Base-by-base conservation (phyloP, 2,888 invertebrate genomes). In the Diachrysia chrysitis region DNA sequence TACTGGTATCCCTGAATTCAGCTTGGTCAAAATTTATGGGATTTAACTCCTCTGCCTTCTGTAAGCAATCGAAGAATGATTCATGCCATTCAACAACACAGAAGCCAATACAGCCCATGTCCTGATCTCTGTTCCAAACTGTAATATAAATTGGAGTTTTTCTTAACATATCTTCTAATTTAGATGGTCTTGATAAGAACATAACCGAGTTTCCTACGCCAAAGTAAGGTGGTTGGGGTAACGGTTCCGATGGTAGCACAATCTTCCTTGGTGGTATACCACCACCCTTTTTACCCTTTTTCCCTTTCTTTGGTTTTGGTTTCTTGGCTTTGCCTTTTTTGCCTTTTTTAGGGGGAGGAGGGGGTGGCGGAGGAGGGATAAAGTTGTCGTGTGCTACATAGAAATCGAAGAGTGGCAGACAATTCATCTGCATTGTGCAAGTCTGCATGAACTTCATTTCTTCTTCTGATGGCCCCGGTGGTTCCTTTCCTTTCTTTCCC, bases 361-460 rank as follows among this genome's bases (percentile, higher is more conserved):
- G 79, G 0, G 94, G 95, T 2, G 94, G 94, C 1, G 92, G 92
- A 2, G 95, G 95, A 5, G 94, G 87, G 1, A 95, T 81, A 60
- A 95, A 95, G 58, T 95, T 95, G 67, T 95, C 95, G 69, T 95
- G 95, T n/a, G 95, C 95, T 9, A 95, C 88, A 64, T 91, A 91
- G 64, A 95, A 95, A 72, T 95, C 93, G 77, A 95, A 95, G 17
- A 95, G 64, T 1, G 95, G 95, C 21, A 92, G 74, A 73, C 95
- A 95, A 59, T 89, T 91, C 91, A 95, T 92, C 84, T 95, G 91
- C 83, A 94, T 80, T 0, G 94, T 92, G 71, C 95, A 95, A 2
- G 95, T 92, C 88, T 93, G 91, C 92, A 93, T 91, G 66, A 87
- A 95, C 74, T 95, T 95, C 85, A 94, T 82, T 88, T 95, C 95